Base-by-base conservation (phyloP, 2,113 vertebrate species). In the Lagopus muta region DNA sequence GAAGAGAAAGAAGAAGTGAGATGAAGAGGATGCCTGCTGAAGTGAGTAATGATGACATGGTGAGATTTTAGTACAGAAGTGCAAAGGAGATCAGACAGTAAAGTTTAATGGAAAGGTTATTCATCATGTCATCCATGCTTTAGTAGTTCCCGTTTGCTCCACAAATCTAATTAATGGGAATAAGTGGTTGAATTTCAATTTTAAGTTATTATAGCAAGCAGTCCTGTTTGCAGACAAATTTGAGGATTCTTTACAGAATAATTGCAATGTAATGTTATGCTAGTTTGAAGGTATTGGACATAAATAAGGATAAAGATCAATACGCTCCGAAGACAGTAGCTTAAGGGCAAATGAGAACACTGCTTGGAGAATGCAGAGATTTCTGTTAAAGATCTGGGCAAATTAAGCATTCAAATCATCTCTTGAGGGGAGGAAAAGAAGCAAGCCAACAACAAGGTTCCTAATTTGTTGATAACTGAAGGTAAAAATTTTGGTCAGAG, bases 221-320 rank as follows among this genome's bases (percentile, higher is more conserved):
- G 42, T 64, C 67, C 25, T 52, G 34, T 47, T 70, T 86, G 69
- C 20, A 81, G 85, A 47, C 27, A 83, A 86, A 72, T 89, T 42
- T 72, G 77, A 72, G 43, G 34, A 16, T 69, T 6, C 38, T 20
- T 81, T 82, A 50, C 9, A 80, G 85, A 78, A 40, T 50, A 82
- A 91, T 74, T 94, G 89, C 45, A 70, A 24, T 7, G 3, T 45
- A 50, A 42, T 3, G 2, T 92, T 67, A 62, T 28, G 10, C n/a
- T 77, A n/a, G 21, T 86, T 76, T 62, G 69, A 66, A 94, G 66
- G 32, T 62, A 55, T 10, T 32, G 16, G 52, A 11, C n/a, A 78
- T 92, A 88, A 92, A 70, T 91, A 64, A 77, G 50, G 15, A 67
- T 87, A 58, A 89, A 85, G 79, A 65, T 94, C 57, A 78, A 15